Percentiles rank a stretch among this genome's conserved stretches.
phyloP scores from a whole-genome alignment of 2,113 vertebrate species.

The Notechis scutatus region DNA sequence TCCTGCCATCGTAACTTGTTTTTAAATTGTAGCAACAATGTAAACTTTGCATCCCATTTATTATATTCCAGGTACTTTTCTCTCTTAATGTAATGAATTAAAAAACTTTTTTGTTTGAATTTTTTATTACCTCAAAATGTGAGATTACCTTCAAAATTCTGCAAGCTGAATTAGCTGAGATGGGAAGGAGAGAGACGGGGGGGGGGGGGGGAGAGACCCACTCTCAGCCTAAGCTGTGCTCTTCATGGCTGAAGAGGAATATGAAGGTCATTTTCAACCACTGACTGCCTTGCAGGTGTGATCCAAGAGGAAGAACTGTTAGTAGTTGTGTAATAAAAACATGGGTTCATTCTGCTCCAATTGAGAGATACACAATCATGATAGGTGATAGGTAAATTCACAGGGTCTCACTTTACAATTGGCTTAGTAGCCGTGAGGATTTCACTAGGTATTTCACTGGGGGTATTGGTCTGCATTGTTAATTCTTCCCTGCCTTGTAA shows the following conservation, averaged over 20 bases:
- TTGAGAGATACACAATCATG: background rate
- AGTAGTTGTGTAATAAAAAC: background rate
- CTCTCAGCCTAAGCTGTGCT: background rate
- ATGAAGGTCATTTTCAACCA: background rate
- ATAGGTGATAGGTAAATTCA: background rate
- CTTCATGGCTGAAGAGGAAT: background rate
- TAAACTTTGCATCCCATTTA: constrained; percentile 42
- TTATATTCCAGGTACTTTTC: constrained; percentile 19
- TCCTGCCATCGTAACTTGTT: constrained; percentile 23
- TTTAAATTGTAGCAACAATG: constrained; percentile 54
- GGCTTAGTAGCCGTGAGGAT: background rate
- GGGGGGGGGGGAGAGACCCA: background rate
- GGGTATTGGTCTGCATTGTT: background rate
- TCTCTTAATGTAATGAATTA: background rate
- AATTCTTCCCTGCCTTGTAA: background rate
- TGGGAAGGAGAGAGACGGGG: background rate
- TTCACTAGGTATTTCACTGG: background rate
- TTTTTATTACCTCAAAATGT: background rate
- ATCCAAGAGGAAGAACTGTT: background rate
- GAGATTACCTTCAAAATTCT: background rate
- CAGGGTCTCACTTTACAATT: background rate
- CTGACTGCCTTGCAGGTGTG: constrained; percentile 9
- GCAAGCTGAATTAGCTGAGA: background rate
- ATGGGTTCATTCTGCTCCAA: background rate
- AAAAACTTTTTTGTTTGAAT: constrained; percentile 15